Evolutionary conservation across 2,113 vertebrate genomes (phyloP), one percentile per base, ranked within the genome.

Genomic region (Alligator mississippiensis): DNA sequence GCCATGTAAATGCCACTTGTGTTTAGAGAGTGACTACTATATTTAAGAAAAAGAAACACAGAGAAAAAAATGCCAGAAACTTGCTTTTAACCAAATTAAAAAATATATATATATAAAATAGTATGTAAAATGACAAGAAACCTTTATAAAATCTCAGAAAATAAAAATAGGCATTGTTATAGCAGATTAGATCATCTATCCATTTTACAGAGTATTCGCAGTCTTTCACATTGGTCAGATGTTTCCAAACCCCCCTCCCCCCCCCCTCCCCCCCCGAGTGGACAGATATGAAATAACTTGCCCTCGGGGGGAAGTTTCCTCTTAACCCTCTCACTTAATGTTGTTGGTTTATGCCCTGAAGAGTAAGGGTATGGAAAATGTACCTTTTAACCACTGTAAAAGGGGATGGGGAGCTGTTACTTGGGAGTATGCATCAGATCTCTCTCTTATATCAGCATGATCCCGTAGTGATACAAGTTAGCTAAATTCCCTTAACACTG

Each of bases 131-230:
- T 38, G 21, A 17, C 22, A 82, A 34, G 1, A 60, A 68, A 47
- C 25, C 77, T 83, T 77, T 28, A 4, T 6, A 92, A 81, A 58
- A 74, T 81, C 87, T 92, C 57, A 81, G 77, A 54, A 91, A 84
- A 55, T 5, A 22, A n/a, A 91, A 92, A 27, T 7, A 77, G 25
- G 47, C 87, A 82, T 27, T 63, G 28, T 25, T 34, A 9, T 59
- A 81, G 38, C 9, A 82, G 61, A 21, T n/a, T 25, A 47, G 64
- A 80, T 8, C 14, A 21, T 77, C 82, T 81, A 66, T 64, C 30
- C 38, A 11, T 55, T 9, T 11, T 59, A 27, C 62, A 55, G 89
- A 80, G 27, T 9, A 78, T n/a, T 24, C n/a, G 84, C 9, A 5
- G 13, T 15, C 28, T 88, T 85, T 55, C 60, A 22, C 28, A 25